phyloP scores from a whole-genome alignment of 2,888 invertebrate genomes.

The Eumacrocentrus americanus region DNA sequence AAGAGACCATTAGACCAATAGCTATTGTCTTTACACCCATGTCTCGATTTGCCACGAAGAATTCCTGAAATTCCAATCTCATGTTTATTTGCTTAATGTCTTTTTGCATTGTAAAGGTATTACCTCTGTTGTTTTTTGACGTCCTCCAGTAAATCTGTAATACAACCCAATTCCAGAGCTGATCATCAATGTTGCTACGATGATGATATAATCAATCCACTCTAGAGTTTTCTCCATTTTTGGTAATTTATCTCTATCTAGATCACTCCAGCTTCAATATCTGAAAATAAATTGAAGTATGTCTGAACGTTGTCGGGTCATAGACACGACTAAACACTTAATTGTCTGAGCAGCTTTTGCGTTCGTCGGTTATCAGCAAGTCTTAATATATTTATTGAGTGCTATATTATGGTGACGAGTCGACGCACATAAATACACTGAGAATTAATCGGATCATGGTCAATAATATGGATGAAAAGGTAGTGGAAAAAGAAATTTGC shows the following conservation, averaged over 20 bases:
- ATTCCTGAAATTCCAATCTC: constrained; percentile 75
- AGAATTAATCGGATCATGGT: too few species aligned
- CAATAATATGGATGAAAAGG: constrained; percentile 26
- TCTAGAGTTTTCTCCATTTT: constrained; percentile 64
- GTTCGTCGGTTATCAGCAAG: background rate
- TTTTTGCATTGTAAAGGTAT: too few species aligned
- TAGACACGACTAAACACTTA: background rate
- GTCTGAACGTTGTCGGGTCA: background rate
- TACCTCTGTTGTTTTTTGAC: constrained; percentile 81
- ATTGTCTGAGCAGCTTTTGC: background rate
- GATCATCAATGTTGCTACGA: constrained; percentile 71
- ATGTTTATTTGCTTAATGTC: too few species aligned
- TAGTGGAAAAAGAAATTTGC: too few species aligned
- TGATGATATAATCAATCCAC: constrained; percentile 77
- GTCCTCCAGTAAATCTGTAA: constrained; percentile 81
- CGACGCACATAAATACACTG: background rate
- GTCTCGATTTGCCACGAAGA: constrained; percentile 78
- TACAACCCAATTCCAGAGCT: constrained; percentile 82
- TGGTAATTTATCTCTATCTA: too few species aligned
- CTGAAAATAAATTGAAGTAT: background rate
- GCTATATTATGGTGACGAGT: constrained; percentile 1
- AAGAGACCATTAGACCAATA: constrained; percentile 87
- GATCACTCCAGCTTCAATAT: too few species aligned
- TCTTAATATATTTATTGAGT: constrained; percentile 8
- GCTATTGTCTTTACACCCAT: constrained; percentile 83